phyloP scores from a whole-genome alignment of 2,797 vertebrate species.

The Chromobotia macracanthus region DNA sequence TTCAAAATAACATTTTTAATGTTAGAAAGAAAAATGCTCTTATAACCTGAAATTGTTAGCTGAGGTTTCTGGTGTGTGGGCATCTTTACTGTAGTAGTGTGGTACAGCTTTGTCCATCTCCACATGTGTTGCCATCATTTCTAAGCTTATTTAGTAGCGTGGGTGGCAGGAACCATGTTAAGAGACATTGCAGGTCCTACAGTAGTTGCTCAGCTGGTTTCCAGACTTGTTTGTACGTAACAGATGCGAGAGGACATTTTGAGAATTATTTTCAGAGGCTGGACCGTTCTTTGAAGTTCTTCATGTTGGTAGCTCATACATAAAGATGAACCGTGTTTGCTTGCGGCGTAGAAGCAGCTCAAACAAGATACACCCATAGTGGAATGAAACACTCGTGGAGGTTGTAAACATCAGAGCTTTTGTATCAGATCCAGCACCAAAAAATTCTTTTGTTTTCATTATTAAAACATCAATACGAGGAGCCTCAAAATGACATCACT shows the following conservation, averaged over 20 bases:
- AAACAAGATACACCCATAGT: slow-evolving; percentile 34
- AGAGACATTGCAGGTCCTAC: background rate
- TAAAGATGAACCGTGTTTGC: slow-evolving; percentile 67
- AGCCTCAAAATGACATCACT: background rate
- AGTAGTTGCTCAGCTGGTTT: slow-evolving; percentile 14
- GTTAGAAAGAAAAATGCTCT: too few relatives aligned
- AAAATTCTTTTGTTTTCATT: slow-evolving; percentile 10
- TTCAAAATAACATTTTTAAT: too few relatives aligned
- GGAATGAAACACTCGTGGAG: slow-evolving; percentile 17
- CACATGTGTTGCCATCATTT: slow-evolving; percentile 16
- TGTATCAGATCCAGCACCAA: background rate
- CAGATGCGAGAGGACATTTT: slow-evolving; percentile 16
- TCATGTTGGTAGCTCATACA: slow-evolving; percentile 65
- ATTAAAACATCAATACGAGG: slow-evolving; percentile 10
- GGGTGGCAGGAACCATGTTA: slow-evolving; percentile 13
- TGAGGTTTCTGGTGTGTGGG: too few relatives aligned
- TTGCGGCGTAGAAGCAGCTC: slow-evolving; percentile 48
- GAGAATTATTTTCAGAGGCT: slow-evolving; percentile 35
- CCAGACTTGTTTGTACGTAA: slow-evolving; percentile 46
- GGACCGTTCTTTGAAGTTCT: slow-evolving; percentile 71
- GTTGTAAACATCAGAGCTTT: slow-evolving; percentile 29
- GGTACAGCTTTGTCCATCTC: background rate
- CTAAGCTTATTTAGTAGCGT: background rate
- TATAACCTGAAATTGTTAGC: too few relatives aligned
- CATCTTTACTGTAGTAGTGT: too few relatives aligned